phyloP scores from a whole-genome alignment of 2,113 vertebrate species.

The Indicator indicator region DNA sequence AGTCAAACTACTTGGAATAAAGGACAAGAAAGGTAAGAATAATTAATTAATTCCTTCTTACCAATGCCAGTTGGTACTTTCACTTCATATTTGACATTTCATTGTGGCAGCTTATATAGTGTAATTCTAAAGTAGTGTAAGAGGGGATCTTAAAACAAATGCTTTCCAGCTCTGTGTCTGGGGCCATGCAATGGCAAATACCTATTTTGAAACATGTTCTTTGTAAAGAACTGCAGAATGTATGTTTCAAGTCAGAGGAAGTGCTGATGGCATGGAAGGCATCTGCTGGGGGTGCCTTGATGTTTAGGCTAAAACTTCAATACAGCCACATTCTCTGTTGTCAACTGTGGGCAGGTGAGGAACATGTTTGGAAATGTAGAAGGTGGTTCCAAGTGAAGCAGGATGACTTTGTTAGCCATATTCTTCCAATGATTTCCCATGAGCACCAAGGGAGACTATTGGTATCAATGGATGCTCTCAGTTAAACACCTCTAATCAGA shows the following conservation, averaged over 20 bases:
- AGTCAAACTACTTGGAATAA: not conserved
- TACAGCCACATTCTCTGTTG: not conserved
- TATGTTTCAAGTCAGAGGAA: not conserved
- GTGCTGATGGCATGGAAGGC: not conserved
- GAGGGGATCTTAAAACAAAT: not conserved
- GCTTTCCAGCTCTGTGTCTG: not conserved
- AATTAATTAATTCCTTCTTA: not conserved
- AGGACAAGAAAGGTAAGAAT: not conserved
- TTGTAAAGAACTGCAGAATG: accelerated
- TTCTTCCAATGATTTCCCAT: not conserved
- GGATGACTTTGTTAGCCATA: accelerated
- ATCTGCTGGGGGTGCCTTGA: not conserved
- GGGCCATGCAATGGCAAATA: not conserved
- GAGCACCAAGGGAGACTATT: not conserved
- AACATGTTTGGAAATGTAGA: not conserved
- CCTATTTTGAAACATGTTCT: not conserved
- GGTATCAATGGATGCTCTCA: not conserved
- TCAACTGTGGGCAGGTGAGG: not conserved
- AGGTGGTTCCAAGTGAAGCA: not conserved
- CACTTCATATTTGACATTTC: not conserved
- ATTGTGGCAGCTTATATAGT: not conserved
- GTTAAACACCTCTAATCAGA: not conserved
- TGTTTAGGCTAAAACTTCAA: not conserved
- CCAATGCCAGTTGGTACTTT: not conserved
- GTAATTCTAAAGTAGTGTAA: not conserved